Percentiles rank a stretch among this genome's conserved stretches.
These are phyloP conservation scores for Homarus americanus DNA, from an alignment of 1,140 invertebrate species.

Conservation along the genomic window DNA sequence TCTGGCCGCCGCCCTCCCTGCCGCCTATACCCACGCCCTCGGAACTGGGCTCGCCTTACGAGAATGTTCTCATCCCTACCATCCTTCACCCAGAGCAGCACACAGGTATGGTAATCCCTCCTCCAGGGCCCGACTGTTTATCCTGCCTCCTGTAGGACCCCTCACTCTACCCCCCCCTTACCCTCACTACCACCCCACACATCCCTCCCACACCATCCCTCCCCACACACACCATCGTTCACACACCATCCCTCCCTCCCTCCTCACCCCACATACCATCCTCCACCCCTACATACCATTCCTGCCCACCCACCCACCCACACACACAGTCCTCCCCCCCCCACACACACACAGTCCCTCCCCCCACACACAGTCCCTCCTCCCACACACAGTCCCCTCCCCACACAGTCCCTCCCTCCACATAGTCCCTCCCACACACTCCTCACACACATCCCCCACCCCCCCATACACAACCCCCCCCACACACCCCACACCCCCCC, in stretches of 20 bases:
- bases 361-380: background rate
- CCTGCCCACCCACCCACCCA: background rate
- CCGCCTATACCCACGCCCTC: constrained; percentile 60
- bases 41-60: constrained; percentile 65
- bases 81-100: constrained; percentile 47
- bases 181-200: background rate
- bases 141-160: too few species aligned
- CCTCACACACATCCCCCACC: too few species aligned
- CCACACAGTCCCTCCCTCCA: background rate
- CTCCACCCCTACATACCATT: background rate
- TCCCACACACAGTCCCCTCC: background rate
- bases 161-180: too few species aligned
- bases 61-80: constrained; percentile 71
- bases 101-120: background rate
- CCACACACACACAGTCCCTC: background rate
- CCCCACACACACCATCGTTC: background rate
- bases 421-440: background rate
- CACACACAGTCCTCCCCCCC: background rate
- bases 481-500: too few species aligned
- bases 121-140: too few species aligned
- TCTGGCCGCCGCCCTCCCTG: constrained; percentile 40
- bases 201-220: background rate
- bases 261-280: background rate
- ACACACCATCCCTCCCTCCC: background rate
- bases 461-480: too few species aligned